Percentiles rank a stretch among this genome's conserved stretches.
Conservation (phyloP, 2,113 vertebrate species). For the Coregonus clupeaformis region DNA sequence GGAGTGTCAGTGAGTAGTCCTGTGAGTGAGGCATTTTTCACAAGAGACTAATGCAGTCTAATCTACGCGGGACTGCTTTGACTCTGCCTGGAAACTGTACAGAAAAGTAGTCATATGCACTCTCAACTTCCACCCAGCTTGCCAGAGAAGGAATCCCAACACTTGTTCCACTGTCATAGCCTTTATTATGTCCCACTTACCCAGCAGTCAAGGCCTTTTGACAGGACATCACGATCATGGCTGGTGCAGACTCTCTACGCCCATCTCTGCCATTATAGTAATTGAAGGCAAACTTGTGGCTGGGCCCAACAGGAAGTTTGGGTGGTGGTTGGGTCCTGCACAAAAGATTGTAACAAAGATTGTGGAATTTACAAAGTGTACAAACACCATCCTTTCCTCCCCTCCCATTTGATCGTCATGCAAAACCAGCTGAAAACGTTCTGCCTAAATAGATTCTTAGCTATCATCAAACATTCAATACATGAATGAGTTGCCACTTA, state of each 20-base stretch:
- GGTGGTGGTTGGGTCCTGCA: conserved; percentile 85
- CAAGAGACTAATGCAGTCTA: too few relatives aligned
- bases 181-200: background rate
- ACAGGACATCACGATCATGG: conserved; percentile 76
- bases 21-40: too few relatives aligned
- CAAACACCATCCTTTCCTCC: background rate
- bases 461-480: background rate
- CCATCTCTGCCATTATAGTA: conserved; percentile 88
- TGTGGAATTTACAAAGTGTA: background rate
- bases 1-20: too few relatives aligned
- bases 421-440: background rate
- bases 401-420: background rate
- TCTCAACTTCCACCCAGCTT: too few relatives aligned
- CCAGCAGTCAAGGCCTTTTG: conserved; percentile 78
- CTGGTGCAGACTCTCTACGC: conserved; percentile 80
- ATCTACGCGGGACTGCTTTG: too few relatives aligned
- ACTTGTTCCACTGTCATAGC: too few relatives aligned
- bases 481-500: conserved; percentile 45
- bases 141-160: too few relatives aligned
- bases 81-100: too few relatives aligned
- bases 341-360: conserved; percentile 1
- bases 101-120: too few relatives aligned
- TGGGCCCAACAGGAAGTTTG: conserved; percentile 84
- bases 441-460: background rate
- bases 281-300: conserved; percentile 84